A percentile compares a stretch with the other conserved stretches of the same genome.
Conservation (phyloP, 1,140 invertebrate genomes). For the Drosophila tropicalis region DNA sequence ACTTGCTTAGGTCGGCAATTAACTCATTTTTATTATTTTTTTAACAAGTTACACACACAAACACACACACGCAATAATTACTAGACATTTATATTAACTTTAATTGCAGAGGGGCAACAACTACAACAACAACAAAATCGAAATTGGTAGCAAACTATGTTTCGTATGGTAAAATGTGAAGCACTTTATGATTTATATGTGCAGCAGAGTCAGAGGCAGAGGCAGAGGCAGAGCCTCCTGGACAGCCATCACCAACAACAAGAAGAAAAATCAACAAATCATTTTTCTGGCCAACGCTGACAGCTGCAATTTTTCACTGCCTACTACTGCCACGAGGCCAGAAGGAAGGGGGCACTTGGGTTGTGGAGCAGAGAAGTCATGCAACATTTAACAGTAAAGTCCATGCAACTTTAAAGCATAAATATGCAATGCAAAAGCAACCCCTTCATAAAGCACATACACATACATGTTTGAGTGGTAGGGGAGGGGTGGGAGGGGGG, state of each 20-base stretch:
- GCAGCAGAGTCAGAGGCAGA: slow-evolving; percentile 12
- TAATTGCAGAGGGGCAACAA: slow-evolving; percentile 35
- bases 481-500: slow-evolving; percentile 2
- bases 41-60: background rate
- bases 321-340: slow-evolving; percentile 18
- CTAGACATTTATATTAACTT: slow-evolving; percentile 60
- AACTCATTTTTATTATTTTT: background rate
- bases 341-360: background rate
- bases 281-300: slow-evolving; percentile 69
- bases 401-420: slow-evolving; percentile 48
- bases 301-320: slow-evolving; percentile 73
- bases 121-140: background rate
- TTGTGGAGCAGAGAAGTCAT: slow-evolving; percentile 45
- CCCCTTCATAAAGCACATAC: slow-evolving; percentile 9
- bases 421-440: slow-evolving; percentile 6
- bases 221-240: slow-evolving; percentile 26
- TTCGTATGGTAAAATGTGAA: slow-evolving; percentile 54
- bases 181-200: slow-evolving; percentile 60
- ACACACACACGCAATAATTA: slow-evolving; percentile 46
- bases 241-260: background rate
- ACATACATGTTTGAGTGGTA: background rate
- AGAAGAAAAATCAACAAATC: slow-evolving; percentile 60
- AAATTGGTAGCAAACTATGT: slow-evolving; percentile 34
- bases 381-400: slow-evolving; percentile 51
- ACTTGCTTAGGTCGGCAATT: background rate